Evolutionary conservation across 2,113 vertebrate species (phyloP).

Genomic region (Pedetes capensis): DNA sequence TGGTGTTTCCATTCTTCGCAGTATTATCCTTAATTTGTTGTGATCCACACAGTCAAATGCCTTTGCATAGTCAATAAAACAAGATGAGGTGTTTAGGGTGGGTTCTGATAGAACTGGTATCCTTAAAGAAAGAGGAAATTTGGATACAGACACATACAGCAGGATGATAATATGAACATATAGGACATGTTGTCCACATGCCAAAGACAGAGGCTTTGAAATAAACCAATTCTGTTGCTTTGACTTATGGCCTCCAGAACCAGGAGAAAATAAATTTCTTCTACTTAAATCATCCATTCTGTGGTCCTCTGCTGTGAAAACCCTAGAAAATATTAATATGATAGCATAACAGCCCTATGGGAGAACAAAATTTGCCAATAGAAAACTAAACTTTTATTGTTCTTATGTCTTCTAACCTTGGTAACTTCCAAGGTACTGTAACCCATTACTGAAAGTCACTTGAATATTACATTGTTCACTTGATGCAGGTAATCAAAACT

Average conservation of each 20-base stretch:
- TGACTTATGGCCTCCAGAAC: neutral
- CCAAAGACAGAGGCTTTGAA: neutral
- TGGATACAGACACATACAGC: neutral
- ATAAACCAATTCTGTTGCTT: neutral
- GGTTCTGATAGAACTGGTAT: neutral
- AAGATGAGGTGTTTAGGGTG: neutral
- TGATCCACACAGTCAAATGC: too few relatives aligned
- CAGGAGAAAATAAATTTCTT: neutral
- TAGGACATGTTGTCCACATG: neutral
- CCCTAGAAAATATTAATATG: neutral
- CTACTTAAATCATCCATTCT: neutral
- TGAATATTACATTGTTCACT: neutral
- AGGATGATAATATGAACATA: neutral
- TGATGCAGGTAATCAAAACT: neutral
- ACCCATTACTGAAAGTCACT: neutral
- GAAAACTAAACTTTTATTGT: neutral
- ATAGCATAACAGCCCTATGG: too few relatives aligned
- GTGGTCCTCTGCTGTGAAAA: neutral
- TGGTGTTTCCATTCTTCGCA: too few relatives aligned
- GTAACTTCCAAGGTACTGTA: neutral
- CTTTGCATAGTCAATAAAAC: too few relatives aligned
- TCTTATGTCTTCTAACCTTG: neutral
- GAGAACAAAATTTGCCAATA: neutral
- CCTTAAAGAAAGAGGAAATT: neutral
- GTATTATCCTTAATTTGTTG: too few relatives aligned